These are phyloP conservation scores for Orientallactaga sibirica DNA, from an alignment of 2,797 vertebrate species.

Conservation along the genomic window DNA sequence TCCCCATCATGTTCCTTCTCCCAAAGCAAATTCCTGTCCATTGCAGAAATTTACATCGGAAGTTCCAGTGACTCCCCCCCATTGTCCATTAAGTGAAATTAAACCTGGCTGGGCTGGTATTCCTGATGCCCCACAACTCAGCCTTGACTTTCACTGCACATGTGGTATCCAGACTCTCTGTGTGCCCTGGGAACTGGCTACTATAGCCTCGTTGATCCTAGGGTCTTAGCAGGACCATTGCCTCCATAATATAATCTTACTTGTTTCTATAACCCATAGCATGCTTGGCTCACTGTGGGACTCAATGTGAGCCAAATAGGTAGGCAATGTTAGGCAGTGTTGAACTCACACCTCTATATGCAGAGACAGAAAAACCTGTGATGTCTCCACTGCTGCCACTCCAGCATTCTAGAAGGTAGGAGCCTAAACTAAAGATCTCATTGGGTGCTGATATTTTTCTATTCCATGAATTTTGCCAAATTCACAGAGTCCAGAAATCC, in stretches of 20 bases:
- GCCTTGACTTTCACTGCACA: background rate
- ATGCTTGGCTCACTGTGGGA: background rate
- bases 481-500: background rate
- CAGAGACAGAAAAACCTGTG: background rate
- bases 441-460: background rate
- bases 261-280: background rate
- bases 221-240: background rate
- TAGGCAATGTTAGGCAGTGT: background rate
- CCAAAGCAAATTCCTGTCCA: background rate
- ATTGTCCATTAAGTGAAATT: background rate
- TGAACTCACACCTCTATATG: background rate
- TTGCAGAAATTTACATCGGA: background rate
- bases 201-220: background rate
- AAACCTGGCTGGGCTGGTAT: background rate
- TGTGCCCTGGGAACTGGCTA: background rate
- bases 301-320: background rate
- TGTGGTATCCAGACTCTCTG: background rate
- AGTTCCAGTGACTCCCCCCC: background rate
- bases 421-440: constrained; percentile 42
- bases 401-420: background rate
- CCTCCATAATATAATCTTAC: background rate
- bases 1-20: background rate
- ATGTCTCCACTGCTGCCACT: background rate
- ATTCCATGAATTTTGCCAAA: constrained; percentile 42
- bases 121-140: background rate